Percentiles rank a stretch among this genome's conserved stretches.
These are phyloP conservation scores for Apis mellifera DNA, from an alignment of 1,140 invertebrate species.

Conservation along the genomic window DNA sequence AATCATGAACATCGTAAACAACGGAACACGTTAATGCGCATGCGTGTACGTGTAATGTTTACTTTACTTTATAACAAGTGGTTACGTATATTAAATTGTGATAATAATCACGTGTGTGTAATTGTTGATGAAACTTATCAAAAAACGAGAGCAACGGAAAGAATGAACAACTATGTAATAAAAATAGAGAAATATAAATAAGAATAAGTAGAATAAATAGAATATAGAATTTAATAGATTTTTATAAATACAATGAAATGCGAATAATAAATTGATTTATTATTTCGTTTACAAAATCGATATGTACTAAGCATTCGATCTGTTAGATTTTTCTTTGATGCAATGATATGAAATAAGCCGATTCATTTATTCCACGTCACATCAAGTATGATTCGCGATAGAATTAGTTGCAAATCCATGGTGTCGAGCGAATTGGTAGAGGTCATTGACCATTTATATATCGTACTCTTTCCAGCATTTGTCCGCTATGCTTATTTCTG, in stretches of 20 bases:
- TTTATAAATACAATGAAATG: no score
- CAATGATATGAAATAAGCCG: no score
- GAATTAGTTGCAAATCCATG: not conserved
- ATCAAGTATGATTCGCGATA: no score
- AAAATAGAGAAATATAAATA: not conserved
- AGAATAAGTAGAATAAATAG: no score
- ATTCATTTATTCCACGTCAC: no score
- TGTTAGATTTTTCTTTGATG: no score
- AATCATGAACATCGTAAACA: no score
- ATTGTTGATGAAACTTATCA: not conserved
- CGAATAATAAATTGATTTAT: no score
- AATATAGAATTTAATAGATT: no score
- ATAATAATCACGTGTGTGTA: not conserved
- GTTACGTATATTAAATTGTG: not conserved
- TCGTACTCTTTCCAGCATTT: conserved; percentile 6
- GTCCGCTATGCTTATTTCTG: conserved; percentile 20
- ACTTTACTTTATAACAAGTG: not conserved
- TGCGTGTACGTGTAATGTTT: not conserved
- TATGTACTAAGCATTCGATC: no score
- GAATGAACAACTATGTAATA: not conserved
- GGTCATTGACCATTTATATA: not conserved
- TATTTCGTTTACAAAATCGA: no score
- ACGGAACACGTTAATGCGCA: no score
- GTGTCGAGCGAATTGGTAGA: not conserved
- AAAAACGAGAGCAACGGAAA: not conserved